A percentile compares a stretch with the other conserved stretches of the same genome.
phyloP scores from a whole-genome alignment of 2,888 invertebrate species.

The Hydrotaea cyrtoneurina region DNA sequence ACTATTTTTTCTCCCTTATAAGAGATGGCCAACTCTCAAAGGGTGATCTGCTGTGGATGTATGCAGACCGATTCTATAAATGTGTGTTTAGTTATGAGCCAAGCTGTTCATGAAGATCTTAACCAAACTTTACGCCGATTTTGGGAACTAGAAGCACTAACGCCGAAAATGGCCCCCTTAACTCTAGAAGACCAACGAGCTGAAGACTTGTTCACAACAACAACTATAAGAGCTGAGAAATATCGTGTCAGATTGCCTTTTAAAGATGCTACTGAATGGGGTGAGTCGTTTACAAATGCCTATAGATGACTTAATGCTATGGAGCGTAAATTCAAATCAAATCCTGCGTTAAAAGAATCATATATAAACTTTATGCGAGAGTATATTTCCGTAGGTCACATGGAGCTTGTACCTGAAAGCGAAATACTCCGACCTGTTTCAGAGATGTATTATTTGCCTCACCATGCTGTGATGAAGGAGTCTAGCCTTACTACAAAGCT shows the following conservation, averaged over 20 bases:
- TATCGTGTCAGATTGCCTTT: background rate
- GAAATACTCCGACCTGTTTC: background rate
- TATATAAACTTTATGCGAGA: conserved; percentile 37
- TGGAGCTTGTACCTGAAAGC: conserved; percentile 37
- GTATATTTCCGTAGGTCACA: conserved; percentile 43
- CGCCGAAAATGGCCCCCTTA: background rate
- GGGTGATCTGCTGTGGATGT: no score
- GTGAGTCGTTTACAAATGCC: conserved; percentile 15
- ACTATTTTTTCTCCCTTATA: no score
- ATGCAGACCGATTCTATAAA: no score
- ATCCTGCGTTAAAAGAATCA: conserved; percentile 18
- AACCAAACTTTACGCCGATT: no score
- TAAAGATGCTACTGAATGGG: background rate
- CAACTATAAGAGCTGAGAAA: no score
- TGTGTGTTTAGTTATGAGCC: no score
- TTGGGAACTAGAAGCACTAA: no score
- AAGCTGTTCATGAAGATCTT: no score
- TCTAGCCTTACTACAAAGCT: conserved; percentile 51
- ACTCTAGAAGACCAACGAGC: no score
- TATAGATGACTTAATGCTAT: conserved; percentile 15
- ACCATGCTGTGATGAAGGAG: conserved; percentile 52
- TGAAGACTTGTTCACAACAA: no score
- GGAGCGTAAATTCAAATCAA: conserved; percentile 37
- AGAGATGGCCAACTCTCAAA: no score
- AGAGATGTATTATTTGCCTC: conserved; percentile 45